These are phyloP conservation scores for Leptopilina myrica DNA, from an alignment of 2,888 invertebrate species.

Conservation along the genomic window DNA sequence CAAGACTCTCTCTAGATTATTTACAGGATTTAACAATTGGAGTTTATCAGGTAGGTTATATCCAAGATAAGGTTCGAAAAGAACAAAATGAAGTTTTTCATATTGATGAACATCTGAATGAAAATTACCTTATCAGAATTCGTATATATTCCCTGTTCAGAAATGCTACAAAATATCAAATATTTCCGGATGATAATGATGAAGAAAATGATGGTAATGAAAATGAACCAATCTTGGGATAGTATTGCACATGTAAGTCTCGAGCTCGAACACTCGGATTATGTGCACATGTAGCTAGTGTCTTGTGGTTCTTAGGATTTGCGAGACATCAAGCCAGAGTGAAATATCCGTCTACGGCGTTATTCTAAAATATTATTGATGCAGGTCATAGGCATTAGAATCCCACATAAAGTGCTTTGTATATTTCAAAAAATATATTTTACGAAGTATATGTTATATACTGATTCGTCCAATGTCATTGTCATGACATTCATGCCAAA, in stretches of 20 bases:
- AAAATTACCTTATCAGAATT: conserved; percentile 38
- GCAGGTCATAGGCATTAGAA: no score
- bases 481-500: no score
- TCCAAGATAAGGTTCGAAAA: conserved; percentile 29
- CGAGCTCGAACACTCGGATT: background rate
- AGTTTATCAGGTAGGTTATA: conserved; percentile 32
- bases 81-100: conserved; percentile 41
- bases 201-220: background rate
- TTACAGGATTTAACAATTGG: conserved; percentile 40
- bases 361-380: background rate
- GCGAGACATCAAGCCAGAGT: background rate
- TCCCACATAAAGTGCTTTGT: no score
- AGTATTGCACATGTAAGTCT: conserved; percentile 36
- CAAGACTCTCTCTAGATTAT: conserved; percentile 36
- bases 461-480: no score
- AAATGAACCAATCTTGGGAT: conserved; percentile 3
- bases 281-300: background rate
- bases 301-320: no score
- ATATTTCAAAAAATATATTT: no score
- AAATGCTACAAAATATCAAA: background rate
- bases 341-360: background rate
- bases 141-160: conserved; percentile 32
- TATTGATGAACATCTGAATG: conserved; percentile 30
- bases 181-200: background rate
- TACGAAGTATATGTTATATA: no score